Evolutionary conservation across 2,888 invertebrate species (phyloP), one percentile per base, ranked within the genome.

Genomic region (Meghimatium bilineatum): DNA sequence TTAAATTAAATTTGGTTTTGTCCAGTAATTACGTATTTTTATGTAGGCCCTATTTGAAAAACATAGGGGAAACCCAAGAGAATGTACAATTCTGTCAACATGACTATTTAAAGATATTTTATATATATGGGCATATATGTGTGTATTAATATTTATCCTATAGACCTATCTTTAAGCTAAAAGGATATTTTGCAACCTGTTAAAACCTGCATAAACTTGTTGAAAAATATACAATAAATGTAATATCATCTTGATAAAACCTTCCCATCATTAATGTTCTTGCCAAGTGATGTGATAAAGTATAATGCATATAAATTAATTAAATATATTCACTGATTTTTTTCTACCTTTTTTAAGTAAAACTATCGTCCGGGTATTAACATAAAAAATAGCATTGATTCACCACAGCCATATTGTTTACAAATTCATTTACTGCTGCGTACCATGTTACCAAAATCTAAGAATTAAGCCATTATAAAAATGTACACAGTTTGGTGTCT

Each of bases 351-450:
- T 44, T 44, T 12, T 1, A 26, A 0, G 44, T 29, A 72, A 72
- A 12, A 49, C 38, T n/a, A 44, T 14, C 29, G 14, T n/a, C n/a
- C 14, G 3, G 32, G 44, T 12, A 66, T 17, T 66, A 17, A 29
- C 32, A 12, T 32, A 32, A 17, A 66, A 10, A 29, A 2, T 38
- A 71, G 23, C 23, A 12, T 72, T 72, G 38, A n/a, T 10, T 12
- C 14, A n/a, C 71, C 38, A 52, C 77, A 82, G 82, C 86, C 86
- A 86, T 86, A 77, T 80, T 86, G 84, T 84, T 84, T 86, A 84
- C 80, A 80, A 72, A 32, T 72, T 77, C 56, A 77, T 80, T 82
- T 12, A 63, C 84, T 84, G 86, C 86, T 82, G 82, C 34, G 67
- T 86, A 86, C 84, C 75, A 80, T 80, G 86, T 76, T 86, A 86